These are phyloP conservation scores for Gnathonemus longibarbis DNA, from an alignment of 2,113 vertebrate genomes.

Conservation along the genomic window DNA sequence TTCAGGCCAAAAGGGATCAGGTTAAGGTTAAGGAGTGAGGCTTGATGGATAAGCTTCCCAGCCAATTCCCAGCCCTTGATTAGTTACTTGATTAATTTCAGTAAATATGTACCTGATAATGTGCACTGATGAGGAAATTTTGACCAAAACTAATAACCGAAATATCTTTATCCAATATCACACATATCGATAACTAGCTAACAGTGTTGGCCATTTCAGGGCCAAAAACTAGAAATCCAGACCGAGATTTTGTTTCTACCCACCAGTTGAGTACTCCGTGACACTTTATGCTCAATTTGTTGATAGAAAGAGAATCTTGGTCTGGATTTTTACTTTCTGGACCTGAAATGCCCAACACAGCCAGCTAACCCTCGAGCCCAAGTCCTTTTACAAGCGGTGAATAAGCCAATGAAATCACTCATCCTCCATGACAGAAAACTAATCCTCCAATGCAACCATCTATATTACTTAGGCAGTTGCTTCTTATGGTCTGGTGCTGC, in stretches of 20 bases:
- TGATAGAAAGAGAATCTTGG: background rate
- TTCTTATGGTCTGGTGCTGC: background rate
- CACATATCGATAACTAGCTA: background rate
- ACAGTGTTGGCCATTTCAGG: background rate
- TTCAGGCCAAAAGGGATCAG: background rate
- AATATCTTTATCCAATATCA: background rate
- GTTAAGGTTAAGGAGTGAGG: background rate
- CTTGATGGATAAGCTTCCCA: background rate
- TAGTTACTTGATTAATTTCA: background rate
- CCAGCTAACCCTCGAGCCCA: too few relatives aligned
- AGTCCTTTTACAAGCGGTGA: background rate
- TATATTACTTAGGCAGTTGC: background rate
- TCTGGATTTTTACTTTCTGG: background rate
- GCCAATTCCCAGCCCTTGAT: background rate
- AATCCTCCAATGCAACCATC: background rate
- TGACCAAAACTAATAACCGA: background rate
- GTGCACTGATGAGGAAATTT: background rate
- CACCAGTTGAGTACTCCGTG: too few relatives aligned
- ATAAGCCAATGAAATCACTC: background rate
- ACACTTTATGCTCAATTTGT: background rate
- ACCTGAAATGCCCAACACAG: too few relatives aligned
- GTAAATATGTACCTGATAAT: background rate
- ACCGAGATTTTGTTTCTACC: too few relatives aligned
- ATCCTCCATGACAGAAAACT: background rate
- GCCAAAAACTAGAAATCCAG: background rate